Base-by-base conservation (phyloP, 2,888 invertebrate species). In the Drosophila fulvimacula region DNA sequence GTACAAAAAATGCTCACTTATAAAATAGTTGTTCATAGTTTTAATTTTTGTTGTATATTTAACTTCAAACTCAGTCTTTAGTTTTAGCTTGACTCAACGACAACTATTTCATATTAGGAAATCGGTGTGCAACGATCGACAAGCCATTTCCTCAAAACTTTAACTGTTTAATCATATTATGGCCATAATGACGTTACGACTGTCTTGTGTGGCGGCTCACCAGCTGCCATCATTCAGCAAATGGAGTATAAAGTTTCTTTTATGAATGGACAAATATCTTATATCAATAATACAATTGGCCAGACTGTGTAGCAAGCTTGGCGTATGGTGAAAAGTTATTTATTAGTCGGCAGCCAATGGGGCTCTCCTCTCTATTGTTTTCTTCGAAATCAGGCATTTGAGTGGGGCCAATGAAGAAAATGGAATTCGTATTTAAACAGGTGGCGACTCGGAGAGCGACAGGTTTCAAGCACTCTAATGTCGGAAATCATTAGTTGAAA, bases 401-500 rank as follows among this genome's bases (percentile, higher is more conserved):
- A 62, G 56, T 60, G 48, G 39, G 44, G 49, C 57, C 65, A 69
- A 57, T 66, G 42, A 27, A 56, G 51, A 63, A 53, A 55, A 39
- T 61, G 36, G 58, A 64, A 74, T 63, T 59, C 42, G 51, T 59
- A 64, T 68, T 59, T 17, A 72, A 57, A 52, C 60, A 30, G 42
- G 48, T 39, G 21, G 38, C 46, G 27, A 34, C 24, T 51, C 51
- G 15, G 30, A 24, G 53, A 72, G 61, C 55, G 72, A 73, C 69
- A 73, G 73, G 56, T 73, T 74, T 58, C 52, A 57, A 71, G 36
- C 57, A 72, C 55, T 58, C 46, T 56, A 59, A 48, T 72, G 63
- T 76, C 76, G 78, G 80, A 79, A 72, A 80, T 76, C 60, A 69
- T 74, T 63, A 73, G 71, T 63, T 68, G 46, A 82, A 81, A 67